Evolutionary conservation across 2,797 vertebrate species (phyloP).

Genomic region (Parauchenoglanis ngamensis): DNA sequence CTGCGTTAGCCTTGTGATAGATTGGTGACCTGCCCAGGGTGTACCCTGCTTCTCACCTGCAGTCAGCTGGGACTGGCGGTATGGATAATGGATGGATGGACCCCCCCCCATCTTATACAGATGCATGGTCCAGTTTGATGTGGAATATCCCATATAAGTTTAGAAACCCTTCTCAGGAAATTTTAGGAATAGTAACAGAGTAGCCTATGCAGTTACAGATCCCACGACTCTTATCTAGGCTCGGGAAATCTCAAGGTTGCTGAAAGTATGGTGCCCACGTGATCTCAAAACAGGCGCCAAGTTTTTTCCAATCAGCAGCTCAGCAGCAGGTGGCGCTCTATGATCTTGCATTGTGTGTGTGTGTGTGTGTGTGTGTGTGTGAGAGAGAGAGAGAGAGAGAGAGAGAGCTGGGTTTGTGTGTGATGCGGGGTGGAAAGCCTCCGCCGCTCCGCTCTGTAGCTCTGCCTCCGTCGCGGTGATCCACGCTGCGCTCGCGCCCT

Average conservation of each 20-base stretch:
- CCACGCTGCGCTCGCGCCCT: slow-evolving; percentile 68
- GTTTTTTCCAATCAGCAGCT: too few relatives aligned
- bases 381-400: background rate
- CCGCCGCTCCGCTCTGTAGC: slow-evolving; percentile 16
- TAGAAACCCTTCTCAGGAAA: background rate
- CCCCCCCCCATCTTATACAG: background rate
- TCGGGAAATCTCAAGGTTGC: background rate
- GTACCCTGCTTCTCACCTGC: too few relatives aligned
- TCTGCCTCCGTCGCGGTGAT: slow-evolving; percentile 46
- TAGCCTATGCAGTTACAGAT: background rate
- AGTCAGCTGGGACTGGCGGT: too few relatives aligned
- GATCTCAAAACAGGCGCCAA: background rate
- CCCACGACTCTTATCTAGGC: background rate
- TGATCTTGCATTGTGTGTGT: background rate
- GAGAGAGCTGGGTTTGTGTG: slow-evolving; percentile 5
- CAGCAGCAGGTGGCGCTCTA: slow-evolving; percentile 20
- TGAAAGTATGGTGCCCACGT: background rate
- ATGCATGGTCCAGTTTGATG: background rate
- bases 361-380: background rate
- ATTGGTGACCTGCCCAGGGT: too few relatives aligned
- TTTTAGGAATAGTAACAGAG: background rate
- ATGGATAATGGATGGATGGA: too few relatives aligned
- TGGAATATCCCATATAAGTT: background rate
- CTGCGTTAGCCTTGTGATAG: too few relatives aligned
- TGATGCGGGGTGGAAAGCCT: slow-evolving; percentile 31